Evolutionary conservation across 1,140 invertebrate species (phyloP).

Genomic region (Zaprionus capensis): DNA sequence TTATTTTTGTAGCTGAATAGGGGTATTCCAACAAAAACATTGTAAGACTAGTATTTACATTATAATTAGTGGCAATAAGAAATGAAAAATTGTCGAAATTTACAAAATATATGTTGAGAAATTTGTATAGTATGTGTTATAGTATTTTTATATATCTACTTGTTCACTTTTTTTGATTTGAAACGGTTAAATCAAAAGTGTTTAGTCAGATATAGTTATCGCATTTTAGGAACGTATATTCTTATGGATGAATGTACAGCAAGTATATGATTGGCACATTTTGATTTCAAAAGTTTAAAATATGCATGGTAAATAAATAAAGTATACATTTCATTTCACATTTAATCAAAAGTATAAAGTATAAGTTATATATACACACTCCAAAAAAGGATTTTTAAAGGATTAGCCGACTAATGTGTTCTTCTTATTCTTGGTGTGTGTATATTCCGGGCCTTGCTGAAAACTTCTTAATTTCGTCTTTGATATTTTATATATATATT

Average conservation of each 20-base stretch:
- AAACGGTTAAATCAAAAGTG: not conserved
- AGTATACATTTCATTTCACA: not conserved
- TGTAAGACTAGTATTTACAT: not conserved
- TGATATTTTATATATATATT: constrained; percentile 20
- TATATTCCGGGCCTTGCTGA: not conserved
- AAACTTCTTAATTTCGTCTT: constrained; percentile 4
- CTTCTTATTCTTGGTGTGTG: not conserved
- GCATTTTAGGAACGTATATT: not conserved
- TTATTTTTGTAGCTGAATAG: no score
- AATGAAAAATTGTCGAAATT: no score
- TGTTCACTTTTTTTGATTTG: no score
- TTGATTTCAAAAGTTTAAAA: constrained; percentile 2
- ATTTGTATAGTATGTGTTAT: no score
- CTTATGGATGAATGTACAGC: constrained; percentile 7
- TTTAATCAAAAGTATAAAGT: not conserved
- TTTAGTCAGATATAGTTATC: not conserved
- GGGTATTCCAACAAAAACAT: no score
- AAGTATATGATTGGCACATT: constrained; percentile 61
- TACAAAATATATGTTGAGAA: no score
- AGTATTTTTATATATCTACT: no score
- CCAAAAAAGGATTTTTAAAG: not conserved
- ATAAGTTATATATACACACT: constrained; percentile 9
- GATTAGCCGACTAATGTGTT: not conserved
- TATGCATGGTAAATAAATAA: not conserved
- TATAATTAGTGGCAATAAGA: not conserved